Conservation (phyloP, 1,140 invertebrate genomes). For the Paraescarpia echinospica region DNA sequence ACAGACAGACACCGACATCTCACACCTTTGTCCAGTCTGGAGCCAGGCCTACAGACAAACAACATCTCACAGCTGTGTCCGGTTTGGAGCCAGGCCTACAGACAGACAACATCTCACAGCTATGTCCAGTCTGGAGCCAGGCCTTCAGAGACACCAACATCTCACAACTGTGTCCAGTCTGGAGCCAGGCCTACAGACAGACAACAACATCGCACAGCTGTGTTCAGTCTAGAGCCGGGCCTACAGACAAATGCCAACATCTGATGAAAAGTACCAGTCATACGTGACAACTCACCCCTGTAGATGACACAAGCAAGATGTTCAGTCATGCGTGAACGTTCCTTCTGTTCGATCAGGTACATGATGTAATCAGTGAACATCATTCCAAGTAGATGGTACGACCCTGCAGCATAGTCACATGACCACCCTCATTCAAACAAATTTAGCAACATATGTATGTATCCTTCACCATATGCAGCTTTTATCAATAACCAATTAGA, state of each 20-base stretch:
- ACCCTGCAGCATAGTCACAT: not conserved
- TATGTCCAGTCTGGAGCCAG: too few species aligned
- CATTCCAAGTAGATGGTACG: not conserved
- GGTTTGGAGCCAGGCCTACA: constrained; percentile 2
- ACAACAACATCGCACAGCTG: not conserved
- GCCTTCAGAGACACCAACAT: not conserved
- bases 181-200: not conserved
- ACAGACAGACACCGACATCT: not conserved
- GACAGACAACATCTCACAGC: not conserved
- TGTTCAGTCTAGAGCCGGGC: not conserved
- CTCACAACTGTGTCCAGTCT: too few species aligned
- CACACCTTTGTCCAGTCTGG: too few species aligned
- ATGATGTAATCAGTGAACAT: constrained; percentile 6
- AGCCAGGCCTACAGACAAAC: not conserved
- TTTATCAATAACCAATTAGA: too few species aligned
- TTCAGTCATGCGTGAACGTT: not conserved
- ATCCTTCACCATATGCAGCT: not conserved
- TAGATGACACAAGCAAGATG: not conserved
- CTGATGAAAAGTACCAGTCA: not conserved
- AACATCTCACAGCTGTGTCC: too few species aligned
- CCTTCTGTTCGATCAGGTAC: not conserved
- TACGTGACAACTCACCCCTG: not conserved
- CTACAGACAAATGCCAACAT: not conserved
- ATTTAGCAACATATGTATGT: not conserved
- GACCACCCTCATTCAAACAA: not conserved